Base-by-base conservation (phyloP, 2,113 vertebrate species). In the Parus major region DNA sequence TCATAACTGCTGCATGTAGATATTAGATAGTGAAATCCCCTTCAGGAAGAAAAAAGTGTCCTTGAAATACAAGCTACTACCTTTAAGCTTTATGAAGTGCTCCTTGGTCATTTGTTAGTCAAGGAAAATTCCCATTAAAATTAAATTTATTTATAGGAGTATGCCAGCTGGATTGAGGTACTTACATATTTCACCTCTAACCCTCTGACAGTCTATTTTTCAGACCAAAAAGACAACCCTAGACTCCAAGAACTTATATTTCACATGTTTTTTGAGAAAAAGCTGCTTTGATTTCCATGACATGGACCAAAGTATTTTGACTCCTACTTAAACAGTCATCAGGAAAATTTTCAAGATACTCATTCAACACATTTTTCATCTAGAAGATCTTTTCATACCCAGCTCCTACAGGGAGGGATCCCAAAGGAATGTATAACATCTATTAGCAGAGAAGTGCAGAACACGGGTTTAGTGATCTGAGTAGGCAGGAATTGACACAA, bases 31-130 rank as follows among this genome's bases (percentile, higher is more conserved):
- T 61, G 49, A 65, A 71, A 57, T 94, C 35, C 55, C 59, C 55
- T 87, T 95, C 66, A 89, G 59, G 78, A 91, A 87, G 72, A 84
- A 85, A 76, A 77, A 87, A 47, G 14, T 22, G 75, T 87, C 90
- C 95, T 94, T 95, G 91, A 92, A 95, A 88, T 88, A 89, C 50
- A 85, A 87, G 63, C 59, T 80, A 25, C 36, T 86, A 78, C 61
- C 76, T 82, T 75, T 92, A 81, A 64, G 83, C 59, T 88, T 84
- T 90, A 64, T 90, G 20, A 55, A 66, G 27, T 88, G 22, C 41
- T 86, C 52, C 80, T 84, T 73, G 81, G 57, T 91, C 46, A 83
- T 92, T 96, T 76, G 53, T 83, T 87, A 91, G n/a, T 35, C 0
- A 2, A 46, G 29, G 39, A 95, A 94, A 93, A 86, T 73, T 94